Percentiles rank a stretch among this genome's conserved stretches.
Conservation (phyloP, 2,113 vertebrate genomes). For the Tetrax tetrax region DNA sequence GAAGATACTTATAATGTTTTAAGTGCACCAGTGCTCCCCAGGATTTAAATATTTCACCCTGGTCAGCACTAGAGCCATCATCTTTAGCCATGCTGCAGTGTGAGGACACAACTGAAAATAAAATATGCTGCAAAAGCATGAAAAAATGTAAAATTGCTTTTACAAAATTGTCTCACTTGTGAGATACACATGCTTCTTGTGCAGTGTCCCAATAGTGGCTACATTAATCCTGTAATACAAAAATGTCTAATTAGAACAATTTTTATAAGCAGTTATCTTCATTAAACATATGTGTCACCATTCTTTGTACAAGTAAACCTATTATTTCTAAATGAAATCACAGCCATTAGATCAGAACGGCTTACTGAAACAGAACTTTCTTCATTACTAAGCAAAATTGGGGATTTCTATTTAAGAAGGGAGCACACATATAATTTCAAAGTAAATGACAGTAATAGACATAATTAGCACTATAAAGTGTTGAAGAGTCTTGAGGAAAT, state of each 20-base stretch:
- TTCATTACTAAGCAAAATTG: conserved; percentile 82
- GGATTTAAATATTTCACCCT: neutral
- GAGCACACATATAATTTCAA: conserved; percentile 71
- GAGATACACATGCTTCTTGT: conserved; percentile 19
- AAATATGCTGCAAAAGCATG: neutral
- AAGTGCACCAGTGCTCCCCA: neutral
- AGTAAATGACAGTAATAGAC: conserved; percentile 83
- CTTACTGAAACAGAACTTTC: conserved; percentile 79
- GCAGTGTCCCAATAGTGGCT: conserved; percentile 34
- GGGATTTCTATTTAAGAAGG: conserved; percentile 73
- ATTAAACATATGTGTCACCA: conserved; percentile 84
- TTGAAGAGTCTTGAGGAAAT: conserved; percentile 79
- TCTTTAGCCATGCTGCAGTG: neutral
- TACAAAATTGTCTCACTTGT: conserved; percentile 27
- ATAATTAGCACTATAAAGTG: conserved; percentile 85
- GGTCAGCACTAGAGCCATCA: neutral
- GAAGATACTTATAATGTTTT: neutral
- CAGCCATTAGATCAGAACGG: conserved; percentile 74
- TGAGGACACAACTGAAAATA: neutral
- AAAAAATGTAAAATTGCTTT: neutral
- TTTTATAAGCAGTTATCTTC: conserved; percentile 86
- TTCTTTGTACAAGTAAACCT: conserved; percentile 72
- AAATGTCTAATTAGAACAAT: conserved; percentile 84
- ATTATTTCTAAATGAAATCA: conserved; percentile 82
- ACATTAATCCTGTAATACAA: conserved; percentile 72